Base-by-base conservation (phyloP, 2,113 vertebrate genomes). In the Pleuronectes platessa region DNA sequence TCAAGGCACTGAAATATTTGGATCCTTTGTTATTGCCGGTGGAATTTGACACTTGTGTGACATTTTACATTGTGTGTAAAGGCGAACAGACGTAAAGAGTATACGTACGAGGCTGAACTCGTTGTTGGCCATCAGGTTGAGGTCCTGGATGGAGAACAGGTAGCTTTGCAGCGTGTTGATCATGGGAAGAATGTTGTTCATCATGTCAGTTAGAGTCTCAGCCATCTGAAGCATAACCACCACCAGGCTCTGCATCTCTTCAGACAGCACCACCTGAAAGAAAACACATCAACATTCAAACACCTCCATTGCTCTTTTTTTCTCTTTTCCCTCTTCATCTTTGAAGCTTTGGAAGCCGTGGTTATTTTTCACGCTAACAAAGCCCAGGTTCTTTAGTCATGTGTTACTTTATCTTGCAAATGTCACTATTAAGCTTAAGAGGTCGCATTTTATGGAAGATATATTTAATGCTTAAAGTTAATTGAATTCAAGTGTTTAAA, bases 231-330 rank as follows among this genome's bases (percentile, higher is more conserved):
- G 74, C 85, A 94, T 51, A 23, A 84, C 8, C 23, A 31, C 73
- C 14, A 93, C 40, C 58, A 92, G 0, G n/a, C 49, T 81, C 79
- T 94, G 93, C 49, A 94, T 20, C 8, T 95, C 93, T 3, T 86
- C 88, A 47, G 92, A 88, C 71, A 95, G 63, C 67, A 95, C 56
- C 76, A 94, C 20, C 94, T 95, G 82, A 24, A 24, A 56, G 21
- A 24, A 56, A 56, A 24, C n/a, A 23, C 3, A 56, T 24, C 54
- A 4, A 67, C 37, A 69, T 54, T 60, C 9, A 62, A 18, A 72
- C 37, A 55, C 24, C 20, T 51, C n/a, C 5, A 12, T 17, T 7
- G 15, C 1, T 74, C 9, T 42, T 12, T 20, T 20, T 4, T 27
- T 24, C 23, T 61, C 42, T 35, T 27, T 71, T 55, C 14, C 17